Base-by-base conservation (phyloP, 2,113 vertebrate genomes). In the Pterophyllum scalare region DNA sequence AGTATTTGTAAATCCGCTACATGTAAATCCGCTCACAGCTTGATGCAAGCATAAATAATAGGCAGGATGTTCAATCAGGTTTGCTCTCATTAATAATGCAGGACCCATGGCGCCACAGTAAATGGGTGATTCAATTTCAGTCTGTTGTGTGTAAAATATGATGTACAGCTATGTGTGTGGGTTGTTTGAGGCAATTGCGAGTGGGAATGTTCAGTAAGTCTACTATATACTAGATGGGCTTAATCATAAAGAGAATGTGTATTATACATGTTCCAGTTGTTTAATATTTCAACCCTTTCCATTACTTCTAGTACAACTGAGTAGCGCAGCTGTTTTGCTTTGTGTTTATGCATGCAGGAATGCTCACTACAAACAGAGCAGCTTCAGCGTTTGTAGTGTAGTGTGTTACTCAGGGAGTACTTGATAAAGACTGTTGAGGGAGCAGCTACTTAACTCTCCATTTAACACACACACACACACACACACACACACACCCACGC, bases 21-120 rank as follows among this genome's bases (percentile, higher is more conserved):
- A 89, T 92, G 82, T 88, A 89, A 93, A 92, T 84, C 81, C 0
- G 64, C 76, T 92, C 81, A 81, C 88, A 92, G 92, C 89, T 83
- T 91, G 91, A 86, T 79, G 77, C 43, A 33, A 75, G 84, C 87
- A 94, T 92, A 91, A 94, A 94, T 90, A 94, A 85, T 85, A 88
- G 77, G 81, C 87, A 87, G 88, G 85, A 89, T 87, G 78, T 84
- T 94, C 87, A 93, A 90, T 94, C 87, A 93, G 86, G 84, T 93
- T 87, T 91, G 84, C 75, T 76, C 77, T 86, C 89, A 87, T 95
- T 91, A 92, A 93, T 94, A 91, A 94, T 93, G 85, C 86, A 94
- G 76, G 80, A 88, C 59, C 85, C 77, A 77, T 74, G 26, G 80
- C 60, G 61, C 90, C 85, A 84, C 85, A 85, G 89, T 82, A 77